Evolutionary conservation across 2,113 vertebrate species (phyloP).

Genomic region (Elephantulus edwardii): DNA sequence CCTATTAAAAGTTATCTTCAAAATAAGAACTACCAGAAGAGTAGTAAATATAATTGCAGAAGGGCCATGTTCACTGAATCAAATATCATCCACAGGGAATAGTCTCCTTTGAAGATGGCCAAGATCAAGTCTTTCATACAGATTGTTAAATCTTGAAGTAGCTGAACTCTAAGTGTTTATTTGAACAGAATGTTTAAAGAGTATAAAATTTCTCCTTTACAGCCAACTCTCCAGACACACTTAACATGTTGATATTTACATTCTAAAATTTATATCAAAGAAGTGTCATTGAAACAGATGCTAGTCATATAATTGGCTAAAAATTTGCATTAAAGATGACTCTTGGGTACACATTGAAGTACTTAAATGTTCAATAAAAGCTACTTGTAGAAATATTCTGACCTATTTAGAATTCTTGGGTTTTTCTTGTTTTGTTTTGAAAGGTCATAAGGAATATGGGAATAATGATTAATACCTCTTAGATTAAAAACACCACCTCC

Average conservation of each 20-base stretch:
- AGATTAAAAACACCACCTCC: no score
- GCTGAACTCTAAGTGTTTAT: conserved; percentile 25
- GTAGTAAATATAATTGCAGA: neutral
- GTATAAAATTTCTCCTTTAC: conserved; percentile 24
- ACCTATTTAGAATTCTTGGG: conserved; percentile 14
- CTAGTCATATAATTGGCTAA: conserved; percentile 42
- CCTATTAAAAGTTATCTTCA: neutral
- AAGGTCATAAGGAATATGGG: neutral
- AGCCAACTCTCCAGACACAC: conserved; percentile 22
- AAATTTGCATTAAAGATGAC: conserved; percentile 36
- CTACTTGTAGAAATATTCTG: neutral
- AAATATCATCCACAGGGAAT: neutral
- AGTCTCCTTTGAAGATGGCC: neutral
- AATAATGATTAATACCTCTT: conserved; percentile 21
- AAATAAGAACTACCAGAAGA: neutral
- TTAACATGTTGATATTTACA: conserved; percentile 53
- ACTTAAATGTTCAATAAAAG: neutral
- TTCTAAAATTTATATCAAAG: conserved; percentile 47
- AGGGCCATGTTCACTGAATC: neutral
- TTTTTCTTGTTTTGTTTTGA: neutral
- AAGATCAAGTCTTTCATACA: neutral
- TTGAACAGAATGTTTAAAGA: conserved; percentile 59
- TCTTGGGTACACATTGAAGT: neutral
- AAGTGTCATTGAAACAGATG: conserved; percentile 49
- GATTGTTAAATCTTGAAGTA: conserved; percentile 20